Conservation (phyloP, 2,113 vertebrate genomes). For the Scomber colias region DNA sequence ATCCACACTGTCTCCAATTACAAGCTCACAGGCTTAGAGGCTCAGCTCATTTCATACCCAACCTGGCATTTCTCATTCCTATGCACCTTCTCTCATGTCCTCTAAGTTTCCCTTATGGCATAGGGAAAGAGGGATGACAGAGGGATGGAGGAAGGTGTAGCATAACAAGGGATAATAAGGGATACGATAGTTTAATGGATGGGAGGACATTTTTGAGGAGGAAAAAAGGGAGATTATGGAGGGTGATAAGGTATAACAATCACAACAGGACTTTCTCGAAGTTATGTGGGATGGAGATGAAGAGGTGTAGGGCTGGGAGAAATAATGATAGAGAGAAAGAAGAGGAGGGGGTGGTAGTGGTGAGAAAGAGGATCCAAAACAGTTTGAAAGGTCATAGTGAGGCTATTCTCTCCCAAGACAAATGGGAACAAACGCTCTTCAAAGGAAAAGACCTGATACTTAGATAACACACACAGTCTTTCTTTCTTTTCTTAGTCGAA, state of each 20-base stretch:
- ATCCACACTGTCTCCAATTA: slow-evolving; percentile 8
- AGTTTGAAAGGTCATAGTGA: slow-evolving; percentile 49
- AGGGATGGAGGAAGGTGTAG: background rate
- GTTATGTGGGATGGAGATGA: background rate
- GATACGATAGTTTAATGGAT: background rate
- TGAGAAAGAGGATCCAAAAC: slow-evolving; percentile 38
- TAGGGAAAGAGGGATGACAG: background rate
- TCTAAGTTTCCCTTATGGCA: background rate
- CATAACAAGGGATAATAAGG: background rate
- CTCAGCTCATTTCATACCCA: slow-evolving; percentile 52
- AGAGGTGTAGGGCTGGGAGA: background rate
- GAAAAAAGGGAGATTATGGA: background rate
- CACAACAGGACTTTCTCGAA: background rate
- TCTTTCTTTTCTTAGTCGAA: slow-evolving; percentile 34
- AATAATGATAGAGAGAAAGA: background rate
- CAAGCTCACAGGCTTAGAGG: slow-evolving; percentile 25
- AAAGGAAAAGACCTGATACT: slow-evolving; percentile 48
- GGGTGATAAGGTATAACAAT: slow-evolving; percentile 15
- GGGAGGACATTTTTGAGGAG: background rate
- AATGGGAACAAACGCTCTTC: slow-evolving; percentile 54
- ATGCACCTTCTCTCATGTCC: background rate
- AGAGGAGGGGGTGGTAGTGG: slow-evolving; percentile 3
- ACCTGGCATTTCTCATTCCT: slow-evolving; percentile 10
- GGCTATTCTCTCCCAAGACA: slow-evolving; percentile 48
- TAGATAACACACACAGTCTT: slow-evolving; percentile 32